Base-by-base conservation (phyloP, 2,888 invertebrate species). In the Dendrolimus pini region DNA sequence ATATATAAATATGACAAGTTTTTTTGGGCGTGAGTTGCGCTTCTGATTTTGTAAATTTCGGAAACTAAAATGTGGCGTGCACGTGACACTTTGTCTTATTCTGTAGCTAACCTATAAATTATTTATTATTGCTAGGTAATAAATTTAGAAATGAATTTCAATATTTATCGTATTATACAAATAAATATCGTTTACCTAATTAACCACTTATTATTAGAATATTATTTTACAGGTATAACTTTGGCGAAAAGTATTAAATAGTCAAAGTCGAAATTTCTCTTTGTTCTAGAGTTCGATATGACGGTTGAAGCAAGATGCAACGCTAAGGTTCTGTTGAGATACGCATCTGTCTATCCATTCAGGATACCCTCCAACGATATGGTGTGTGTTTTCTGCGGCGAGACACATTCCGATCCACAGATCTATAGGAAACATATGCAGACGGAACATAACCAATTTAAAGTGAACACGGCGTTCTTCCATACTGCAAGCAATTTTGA, bases 201-300 rank as follows among this genome's bases (percentile, higher is more conserved):
- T 30, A 30, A 30, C 30, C 30, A 30, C 30, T 6, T 3, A 30
- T 30, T 30, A 30, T 30, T 30, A 30, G 1, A 6, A 30, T 30
- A 30, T 0, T 6, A 30, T 6, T 30, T 30, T 30, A 30, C 30
- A 30, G 30, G 0, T 30, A 30, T 30, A 12, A 47, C 47, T 47
- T 47, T 47, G 47, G 47, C 47, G 47, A 47, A 47, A 9, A 9
- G 12, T 47, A 47, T 47, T 12, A 47, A 12, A 47, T 47, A 47
- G 47, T 47, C 47, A 72, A 73, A 60, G 69, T 64, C 56, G 58
- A 69, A 12, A 67, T 75, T 75, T 82, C 77, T 80, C 68, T 83
- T 80, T 82, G 82, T 83, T 83, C 80, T 84, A 83, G 82, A 77
- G 65, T 65, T 72, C 68, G 73, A 77, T 74, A 67, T 73, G 66